phyloP scores from a whole-genome alignment of 2,797 vertebrate genomes.

The Anniella stebbinsi region DNA sequence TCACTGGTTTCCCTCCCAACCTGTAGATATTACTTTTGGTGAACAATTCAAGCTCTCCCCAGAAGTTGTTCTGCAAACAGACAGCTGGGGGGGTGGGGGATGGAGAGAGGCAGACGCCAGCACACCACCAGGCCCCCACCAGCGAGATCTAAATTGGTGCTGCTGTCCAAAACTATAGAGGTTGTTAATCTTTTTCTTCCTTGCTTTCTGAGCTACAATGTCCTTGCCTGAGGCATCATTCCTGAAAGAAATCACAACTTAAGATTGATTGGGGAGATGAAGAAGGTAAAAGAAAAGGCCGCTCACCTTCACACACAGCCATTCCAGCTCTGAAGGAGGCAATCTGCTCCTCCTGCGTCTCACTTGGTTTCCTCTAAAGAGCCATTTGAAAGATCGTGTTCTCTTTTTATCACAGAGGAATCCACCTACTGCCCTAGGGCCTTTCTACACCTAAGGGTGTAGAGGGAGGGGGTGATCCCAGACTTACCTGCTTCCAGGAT shows the following conservation, averaged over 20 bases:
- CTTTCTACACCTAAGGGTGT: too few species aligned
- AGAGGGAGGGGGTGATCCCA: too few species aligned
- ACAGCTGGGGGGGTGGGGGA: not conserved
- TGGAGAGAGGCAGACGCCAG: not conserved
- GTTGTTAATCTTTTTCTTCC: not conserved
- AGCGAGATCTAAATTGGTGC: not conserved
- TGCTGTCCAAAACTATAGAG: not conserved
- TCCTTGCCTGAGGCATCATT: conserved; percentile 23
- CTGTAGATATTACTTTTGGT: too few species aligned
- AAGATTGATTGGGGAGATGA: not conserved
- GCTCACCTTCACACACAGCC: not conserved
- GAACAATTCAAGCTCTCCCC: too few species aligned
- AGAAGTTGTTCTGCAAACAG: not conserved
- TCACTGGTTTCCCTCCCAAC: too few species aligned
- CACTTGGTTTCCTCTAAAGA: not conserved
- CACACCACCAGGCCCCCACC: too few species aligned
- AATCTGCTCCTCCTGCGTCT: not conserved
- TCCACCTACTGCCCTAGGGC: not conserved
- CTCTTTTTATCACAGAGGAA: not conserved
- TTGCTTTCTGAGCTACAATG: not conserved
- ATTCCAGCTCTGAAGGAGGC: not conserved
- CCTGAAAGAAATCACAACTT: not conserved
- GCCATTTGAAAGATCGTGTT: not conserved
- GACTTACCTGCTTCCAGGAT: too few species aligned
- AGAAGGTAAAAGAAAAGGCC: not conserved